Base-by-base conservation (phyloP, 1,140 invertebrate species). In the Drosophila kikkawai region DNA sequence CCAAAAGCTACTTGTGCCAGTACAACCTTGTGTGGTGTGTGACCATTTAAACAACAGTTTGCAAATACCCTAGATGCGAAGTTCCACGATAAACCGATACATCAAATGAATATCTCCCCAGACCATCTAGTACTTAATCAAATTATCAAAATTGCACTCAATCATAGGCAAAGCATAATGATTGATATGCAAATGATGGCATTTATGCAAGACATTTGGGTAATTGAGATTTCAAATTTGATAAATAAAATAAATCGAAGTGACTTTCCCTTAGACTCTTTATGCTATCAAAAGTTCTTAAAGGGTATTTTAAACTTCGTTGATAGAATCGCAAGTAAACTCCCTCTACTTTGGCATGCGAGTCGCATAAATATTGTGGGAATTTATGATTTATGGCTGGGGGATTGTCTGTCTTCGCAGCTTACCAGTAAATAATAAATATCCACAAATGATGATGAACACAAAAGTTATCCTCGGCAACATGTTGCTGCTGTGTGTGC, bases 371-470 rank as follows among this genome's bases (percentile, higher is more conserved):
- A 77, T 69, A 70, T 44, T 68, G 41, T 68, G 48, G 64, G 48
- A 47, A 79, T 36, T 75, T 81, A 57, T 81, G 82, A 81, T 75
- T 83, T 68, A 76, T 75, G 45, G 56, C 32, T 50, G 47, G 45
- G 45, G 67, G 68, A 41, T 63, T 56, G 57, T 60, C 59, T 73
- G 65, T 69, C 65, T 73, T 71, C 51, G 17, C 68, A 71, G 61
- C 55, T 70, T 74, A 74, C 57, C 67, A 55, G 58, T 70, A 71
- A 58, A 69, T 71, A 92, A 79, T 67, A 92, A 79, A 82, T 91
- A 92, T 92, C 91, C 91, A 78, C 91, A 92, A 76, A 92, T 73
- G 64, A 92, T 73, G 60, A 92, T 77, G 34, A 92, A 57, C 73
- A 92, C 68, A 51, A 92, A 67, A 47, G 61, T 80, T 79, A 91